A percentile compares a stretch with the other conserved stretches of the same genome.
These are phyloP conservation scores for Oncopodura yosiiana DNA, from an alignment of 1,140 invertebrate species.

Conservation along the genomic window DNA sequence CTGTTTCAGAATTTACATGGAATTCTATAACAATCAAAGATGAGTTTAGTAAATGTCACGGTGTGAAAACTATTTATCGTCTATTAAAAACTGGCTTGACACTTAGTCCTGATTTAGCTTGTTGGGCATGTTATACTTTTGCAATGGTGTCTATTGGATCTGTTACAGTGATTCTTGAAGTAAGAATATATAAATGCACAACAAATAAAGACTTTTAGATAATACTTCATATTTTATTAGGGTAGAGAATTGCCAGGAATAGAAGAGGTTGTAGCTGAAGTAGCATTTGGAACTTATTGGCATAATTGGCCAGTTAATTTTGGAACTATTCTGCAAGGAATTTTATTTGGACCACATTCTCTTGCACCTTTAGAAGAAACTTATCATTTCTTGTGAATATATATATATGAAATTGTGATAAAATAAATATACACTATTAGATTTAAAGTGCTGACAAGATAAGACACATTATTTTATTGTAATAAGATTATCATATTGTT, in stretches of 20 bases:
- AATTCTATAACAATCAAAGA: conserved; percentile 12
- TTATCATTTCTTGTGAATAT: conserved; percentile 7
- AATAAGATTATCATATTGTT: background rate
- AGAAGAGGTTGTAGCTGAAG: conserved; percentile 23
- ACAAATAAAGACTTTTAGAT: background rate
- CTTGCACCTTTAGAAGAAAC: conserved; percentile 15
- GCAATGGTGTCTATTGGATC: conserved; percentile 13
- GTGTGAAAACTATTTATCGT: conserved; percentile 10
- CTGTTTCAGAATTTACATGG: conserved; percentile 25
- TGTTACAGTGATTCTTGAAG: conserved; percentile 8
- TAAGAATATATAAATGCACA: background rate
- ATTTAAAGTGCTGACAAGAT: background rate
- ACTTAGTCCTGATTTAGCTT: conserved; percentile 1
- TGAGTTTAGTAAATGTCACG: conserved; percentile 5
- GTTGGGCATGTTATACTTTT: conserved; percentile 19
- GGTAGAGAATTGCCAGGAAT: conserved; percentile 4
- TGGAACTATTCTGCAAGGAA: conserved; percentile 26
- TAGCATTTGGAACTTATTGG: conserved; percentile 26
- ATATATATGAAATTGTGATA: background rate
- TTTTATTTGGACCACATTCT: conserved; percentile 24
- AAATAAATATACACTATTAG: background rate
- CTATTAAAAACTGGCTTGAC: conserved; percentile 1
- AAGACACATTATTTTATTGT: background rate
- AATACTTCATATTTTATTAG: background rate
- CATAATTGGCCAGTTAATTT: conserved; percentile 29